A percentile compares a stretch with the other conserved stretches of the same genome.
Evolutionary conservation across 2,797 vertebrate species (phyloP).

Genomic region (Crocodylus rhombifer): DNA sequence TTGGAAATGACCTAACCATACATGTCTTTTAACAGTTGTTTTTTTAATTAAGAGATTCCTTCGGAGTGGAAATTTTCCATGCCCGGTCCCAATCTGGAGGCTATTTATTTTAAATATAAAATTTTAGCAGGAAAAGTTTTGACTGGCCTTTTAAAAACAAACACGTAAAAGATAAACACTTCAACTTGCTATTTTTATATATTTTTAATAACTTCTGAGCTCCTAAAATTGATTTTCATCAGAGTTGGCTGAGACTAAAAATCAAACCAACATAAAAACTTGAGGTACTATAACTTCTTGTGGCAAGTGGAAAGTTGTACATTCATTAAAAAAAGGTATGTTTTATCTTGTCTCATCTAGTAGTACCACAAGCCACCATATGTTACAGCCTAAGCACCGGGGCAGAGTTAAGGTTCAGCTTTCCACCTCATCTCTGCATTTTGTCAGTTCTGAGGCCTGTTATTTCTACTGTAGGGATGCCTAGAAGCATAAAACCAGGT

Average conservation of each 20-base stretch:
- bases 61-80: background rate
- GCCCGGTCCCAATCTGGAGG: fast-evolving
- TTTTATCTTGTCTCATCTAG: background rate
- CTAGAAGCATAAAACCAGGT: background rate
- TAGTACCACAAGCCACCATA: background rate
- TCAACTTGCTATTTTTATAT: background rate
- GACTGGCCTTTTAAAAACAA: background rate
- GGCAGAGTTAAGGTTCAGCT: background rate
- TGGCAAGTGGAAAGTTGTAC: background rate
- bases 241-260: background rate
- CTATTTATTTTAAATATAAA: background rate
- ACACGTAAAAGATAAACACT: background rate
- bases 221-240: background rate
- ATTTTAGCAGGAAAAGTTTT: background rate
- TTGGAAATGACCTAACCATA: background rate
- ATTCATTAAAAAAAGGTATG: background rate
- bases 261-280: background rate
- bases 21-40: background rate
- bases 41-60: background rate
- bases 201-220: background rate
- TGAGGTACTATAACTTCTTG: background rate
- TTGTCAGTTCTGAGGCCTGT: background rate
- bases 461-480: background rate
- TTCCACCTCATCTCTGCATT: background rate
- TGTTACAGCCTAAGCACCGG: background rate